phyloP scores from a whole-genome alignment of 23 tunicate species.

The Trididemnum nubilum region DNA sequence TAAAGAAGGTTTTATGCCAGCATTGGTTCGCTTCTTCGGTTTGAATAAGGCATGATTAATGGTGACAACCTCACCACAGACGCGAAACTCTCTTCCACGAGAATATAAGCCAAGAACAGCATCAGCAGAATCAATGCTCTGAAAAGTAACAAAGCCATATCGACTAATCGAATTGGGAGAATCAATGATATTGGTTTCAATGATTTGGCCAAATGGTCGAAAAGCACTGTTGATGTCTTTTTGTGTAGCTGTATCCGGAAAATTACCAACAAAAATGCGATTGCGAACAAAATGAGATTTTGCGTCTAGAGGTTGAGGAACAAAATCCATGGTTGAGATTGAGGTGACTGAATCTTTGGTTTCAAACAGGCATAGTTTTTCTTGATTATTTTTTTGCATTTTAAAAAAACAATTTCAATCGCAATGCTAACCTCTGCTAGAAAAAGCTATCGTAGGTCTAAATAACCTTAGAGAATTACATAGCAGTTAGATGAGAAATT shows the following conservation, averaged over 20 bases:
- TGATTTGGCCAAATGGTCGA: constrained; percentile 50
- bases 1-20: too few species aligned
- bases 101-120: constrained; percentile 20
- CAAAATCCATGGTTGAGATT: constrained; percentile 50
- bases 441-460: neutral
- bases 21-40: constrained; percentile 24
- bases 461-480: too few species aligned
- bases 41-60: constrained; percentile 50
- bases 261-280: constrained; percentile 60
- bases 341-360: constrained; percentile 49
- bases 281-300: constrained; percentile 61
- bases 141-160: constrained; percentile 66
- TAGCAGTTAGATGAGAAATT: too few species aligned
- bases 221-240: constrained; percentile 42
- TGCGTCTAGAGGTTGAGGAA: constrained; percentile 57
- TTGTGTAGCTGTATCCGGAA: constrained; percentile 33
- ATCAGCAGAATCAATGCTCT: constrained; percentile 39
- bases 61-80: constrained; percentile 14
- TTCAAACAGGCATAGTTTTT: constrained; percentile 37
- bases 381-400: constrained; percentile 15
- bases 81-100: constrained; percentile 31
- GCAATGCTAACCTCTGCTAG: neutral
- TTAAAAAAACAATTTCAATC: neutral
- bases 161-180: neutral
- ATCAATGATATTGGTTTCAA: constrained; percentile 52